Base-by-base conservation (phyloP, 2,797 vertebrate species). In the Sandelia bainsii region DNA sequence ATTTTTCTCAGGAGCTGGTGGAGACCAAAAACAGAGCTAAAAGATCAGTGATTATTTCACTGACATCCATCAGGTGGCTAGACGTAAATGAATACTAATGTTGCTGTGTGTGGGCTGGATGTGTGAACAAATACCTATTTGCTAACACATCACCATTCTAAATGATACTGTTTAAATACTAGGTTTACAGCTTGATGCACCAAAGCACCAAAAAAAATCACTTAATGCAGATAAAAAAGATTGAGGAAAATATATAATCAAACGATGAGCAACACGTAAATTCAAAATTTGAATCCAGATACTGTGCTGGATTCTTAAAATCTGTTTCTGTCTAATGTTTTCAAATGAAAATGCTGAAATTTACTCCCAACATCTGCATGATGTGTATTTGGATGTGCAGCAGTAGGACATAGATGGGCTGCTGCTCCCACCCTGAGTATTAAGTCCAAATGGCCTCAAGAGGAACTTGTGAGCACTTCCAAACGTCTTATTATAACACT, bases 381-480 rank as follows among this genome's bases (percentile, higher is more conserved):
- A 51, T 40, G 66, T 39, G 44, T 69, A 76, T 69, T 69, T 74
- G 17, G 69, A 69, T 79, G 70, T 62, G 64, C 60, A 68, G 75
- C 64, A 60, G 66, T 1, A n/a, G 45, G 40, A 77, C 76, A 70
- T 69, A 62, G 64, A 82, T 22, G 59, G 44, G 62, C 45, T 27
- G 62, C 78, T 62, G 61, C 63, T 61, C 72, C 72, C 77, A 48
- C 61, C 50, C 46, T 1, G 20, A 70, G 14, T 48, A 20, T 68
- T 32, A 22, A 63, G 56, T 79, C 72, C 40, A 57, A 66, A 66
- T 19, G 23, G 59, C 60, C 40, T 50, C 0, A 7, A 54, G 67
- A 19, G 29, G 39, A 74, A 58, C 69, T 72, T 58, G 46, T n/a
- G 62, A 85, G 77, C 87, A 59, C 71, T 81, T 76, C 81, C 68